Conservation (phyloP, 2,797 vertebrate species). For the Pygocentrus nattereri region DNA sequence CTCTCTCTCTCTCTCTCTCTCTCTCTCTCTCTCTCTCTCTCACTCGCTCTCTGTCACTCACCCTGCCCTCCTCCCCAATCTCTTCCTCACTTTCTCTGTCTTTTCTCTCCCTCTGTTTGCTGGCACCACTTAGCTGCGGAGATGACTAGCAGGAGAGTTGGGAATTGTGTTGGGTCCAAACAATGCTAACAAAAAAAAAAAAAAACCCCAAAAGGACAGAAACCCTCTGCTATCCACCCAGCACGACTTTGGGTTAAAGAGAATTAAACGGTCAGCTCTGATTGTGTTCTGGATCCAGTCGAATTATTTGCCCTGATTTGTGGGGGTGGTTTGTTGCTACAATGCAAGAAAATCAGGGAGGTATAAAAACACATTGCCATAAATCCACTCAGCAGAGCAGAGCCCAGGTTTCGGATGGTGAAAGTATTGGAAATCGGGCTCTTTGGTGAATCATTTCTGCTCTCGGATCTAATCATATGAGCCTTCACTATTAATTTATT, state of each 20-base stretch:
- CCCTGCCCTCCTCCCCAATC: neutral
- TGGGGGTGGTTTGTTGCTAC: slow-evolving; percentile 75
- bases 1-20: slow-evolving; percentile 42
- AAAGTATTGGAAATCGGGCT: slow-evolving; percentile 24
- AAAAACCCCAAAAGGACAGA: too few species aligned
- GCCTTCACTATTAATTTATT: slow-evolving; percentile 21
- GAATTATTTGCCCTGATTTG: slow-evolving; percentile 81
- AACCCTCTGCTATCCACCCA: neutral
- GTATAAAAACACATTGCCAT: slow-evolving; percentile 60
- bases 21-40: slow-evolving; percentile 29
- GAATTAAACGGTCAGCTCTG: slow-evolving; percentile 77
- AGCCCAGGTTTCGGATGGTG: neutral
- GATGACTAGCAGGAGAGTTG: slow-evolving; percentile 28
- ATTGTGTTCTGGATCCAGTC: slow-evolving; percentile 79
- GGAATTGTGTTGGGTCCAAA: slow-evolving; percentile 7
- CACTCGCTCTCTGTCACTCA: neutral
- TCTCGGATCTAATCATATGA: slow-evolving; percentile 39
- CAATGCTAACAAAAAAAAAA: neutral
- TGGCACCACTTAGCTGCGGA: slow-evolving; percentile 32
- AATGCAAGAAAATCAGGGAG: slow-evolving; percentile 48
- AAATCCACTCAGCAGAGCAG: slow-evolving; percentile 47
- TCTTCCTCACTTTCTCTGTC: slow-evolving; percentile 28
- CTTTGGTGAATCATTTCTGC: slow-evolving; percentile 37
- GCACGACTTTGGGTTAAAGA: neutral
- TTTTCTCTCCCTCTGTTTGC: slow-evolving; percentile 30